Percentiles rank a stretch among this genome's conserved stretches.
Evolutionary conservation across 2,797 vertebrate genomes (phyloP).

Genomic region (Parotocinclus haroldoi): DNA sequence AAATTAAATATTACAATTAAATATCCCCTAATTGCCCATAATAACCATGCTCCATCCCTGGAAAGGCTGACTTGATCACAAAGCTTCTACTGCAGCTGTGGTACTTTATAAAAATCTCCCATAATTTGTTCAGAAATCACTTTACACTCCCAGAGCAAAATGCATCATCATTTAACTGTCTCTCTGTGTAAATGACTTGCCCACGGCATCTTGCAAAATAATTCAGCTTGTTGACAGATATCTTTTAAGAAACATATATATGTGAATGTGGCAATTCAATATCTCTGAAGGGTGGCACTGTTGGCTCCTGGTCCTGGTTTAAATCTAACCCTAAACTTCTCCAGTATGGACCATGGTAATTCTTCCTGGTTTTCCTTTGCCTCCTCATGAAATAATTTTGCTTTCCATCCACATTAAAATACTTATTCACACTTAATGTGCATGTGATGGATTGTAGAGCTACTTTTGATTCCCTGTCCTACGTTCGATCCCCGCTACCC

Average conservation of each 20-base stretch:
- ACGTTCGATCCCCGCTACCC: too few species aligned
- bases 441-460: too few species aligned
- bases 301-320: too few species aligned
- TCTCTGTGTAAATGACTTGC: constrained; percentile 46
- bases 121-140: constrained; percentile 30
- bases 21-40: constrained; percentile 3
- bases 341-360: too few species aligned
- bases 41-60: constrained; percentile 15
- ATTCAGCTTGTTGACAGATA: constrained; percentile 39
- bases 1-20: too few species aligned
- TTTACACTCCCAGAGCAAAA: constrained; percentile 40
- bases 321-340: too few species aligned
- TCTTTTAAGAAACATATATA: constrained; percentile 22
- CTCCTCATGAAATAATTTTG: too few species aligned
- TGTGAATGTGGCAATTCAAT: constrained; percentile 29
- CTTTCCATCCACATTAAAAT: too few species aligned
- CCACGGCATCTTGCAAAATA: constrained; percentile 45
- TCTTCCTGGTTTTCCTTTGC: too few species aligned
- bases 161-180: constrained; percentile 29
- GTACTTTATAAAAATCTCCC: constrained; percentile 47
- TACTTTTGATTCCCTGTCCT: too few species aligned
- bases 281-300: too few species aligned
- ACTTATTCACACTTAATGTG: too few species aligned
- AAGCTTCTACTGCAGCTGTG: constrained; percentile 33
- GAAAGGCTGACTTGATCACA: constrained; percentile 20